Percentiles rank a stretch among this genome's conserved stretches.
These are phyloP conservation scores for Noctua pronuba DNA, from an alignment of 2,888 invertebrate species.

Conservation along the genomic window DNA sequence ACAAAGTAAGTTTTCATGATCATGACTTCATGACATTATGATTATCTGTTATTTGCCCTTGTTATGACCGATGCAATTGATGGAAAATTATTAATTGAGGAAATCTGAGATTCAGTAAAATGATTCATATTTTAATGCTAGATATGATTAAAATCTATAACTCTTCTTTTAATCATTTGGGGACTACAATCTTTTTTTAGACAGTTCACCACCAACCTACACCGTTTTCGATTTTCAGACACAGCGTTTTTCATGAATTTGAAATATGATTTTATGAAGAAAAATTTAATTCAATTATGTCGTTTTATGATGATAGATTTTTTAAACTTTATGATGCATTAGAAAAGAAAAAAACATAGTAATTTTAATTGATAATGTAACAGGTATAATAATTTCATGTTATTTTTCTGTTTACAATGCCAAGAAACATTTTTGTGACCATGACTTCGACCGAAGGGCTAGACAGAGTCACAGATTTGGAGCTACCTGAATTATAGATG, in stretches of 20 bases:
- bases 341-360: neutral
- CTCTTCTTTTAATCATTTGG: neutral
- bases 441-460: constrained; percentile 19
- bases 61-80: constrained; percentile 30
- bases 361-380: neutral
- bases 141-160: neutral
- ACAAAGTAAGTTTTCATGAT: constrained; percentile 3
- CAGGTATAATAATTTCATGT: neutral
- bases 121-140: neutral
- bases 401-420: neutral
- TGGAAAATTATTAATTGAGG: constrained; percentile 4
- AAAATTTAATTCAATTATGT: constrained; percentile 22
- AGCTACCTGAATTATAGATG: constrained; percentile 46
- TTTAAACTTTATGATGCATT: constrained; percentile 5
- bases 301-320: constrained; percentile 3
- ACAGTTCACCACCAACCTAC: neutral
- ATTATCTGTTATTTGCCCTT: constrained; percentile 35
- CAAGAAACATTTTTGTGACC: neutral
- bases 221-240: neutral
- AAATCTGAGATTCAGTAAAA: neutral
- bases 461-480: constrained; percentile 26
- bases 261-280: neutral
- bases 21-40: neutral
- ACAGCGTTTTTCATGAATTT: neutral
- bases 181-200: no score